Evolutionary conservation across 2,888 invertebrate species (phyloP).

Genomic region (Cetonia aurata): DNA sequence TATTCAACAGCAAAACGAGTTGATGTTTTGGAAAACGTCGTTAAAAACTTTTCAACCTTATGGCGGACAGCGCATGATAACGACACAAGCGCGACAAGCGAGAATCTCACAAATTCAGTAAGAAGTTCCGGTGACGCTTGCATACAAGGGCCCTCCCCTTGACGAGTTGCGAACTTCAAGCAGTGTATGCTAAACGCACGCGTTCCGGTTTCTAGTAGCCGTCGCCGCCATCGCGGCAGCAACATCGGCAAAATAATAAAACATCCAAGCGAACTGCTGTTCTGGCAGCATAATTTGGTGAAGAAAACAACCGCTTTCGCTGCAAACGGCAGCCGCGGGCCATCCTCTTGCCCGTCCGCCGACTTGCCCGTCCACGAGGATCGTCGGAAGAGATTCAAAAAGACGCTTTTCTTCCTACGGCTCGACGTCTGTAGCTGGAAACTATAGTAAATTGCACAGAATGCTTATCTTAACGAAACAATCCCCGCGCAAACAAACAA

Average conservation of each 20-base stretch:
- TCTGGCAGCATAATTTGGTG: slow-evolving; percentile 49
- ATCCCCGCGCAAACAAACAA: slow-evolving; percentile 34
- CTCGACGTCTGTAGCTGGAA: slow-evolving; percentile 44
- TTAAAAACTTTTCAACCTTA: slow-evolving; percentile 13
- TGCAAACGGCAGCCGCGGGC: slow-evolving; percentile 50
- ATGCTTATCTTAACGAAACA: slow-evolving; percentile 61
- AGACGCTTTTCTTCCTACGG: not conserved
- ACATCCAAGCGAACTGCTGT: slow-evolving; percentile 34
- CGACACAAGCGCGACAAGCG: not conserved
- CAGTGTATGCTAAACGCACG: slow-evolving; percentile 44
- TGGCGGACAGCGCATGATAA: not conserved
- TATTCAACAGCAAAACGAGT: slow-evolving; percentile 6
- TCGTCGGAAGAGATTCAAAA: slow-evolving; percentile 7
- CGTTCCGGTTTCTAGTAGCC: slow-evolving; percentile 49
- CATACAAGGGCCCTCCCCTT: slow-evolving; percentile 2
- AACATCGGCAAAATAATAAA: slow-evolving; percentile 50
- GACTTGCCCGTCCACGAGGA: too few relatives aligned
- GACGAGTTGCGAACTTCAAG: slow-evolving; percentile 15
- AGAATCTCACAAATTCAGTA: slow-evolving; percentile 12
- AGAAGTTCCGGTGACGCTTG: slow-evolving; percentile 25
- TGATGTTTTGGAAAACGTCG: slow-evolving; percentile 17
- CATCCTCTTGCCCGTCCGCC: slow-evolving; percentile 29
- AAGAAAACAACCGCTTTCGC: slow-evolving; percentile 46
- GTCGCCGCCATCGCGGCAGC: too few relatives aligned
- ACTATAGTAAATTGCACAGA: slow-evolving; percentile 59